A percentile compares a stretch with the other conserved stretches of the same genome.
Conservation (phyloP, 2,888 invertebrate genomes). For the Saturnia japonica region DNA sequence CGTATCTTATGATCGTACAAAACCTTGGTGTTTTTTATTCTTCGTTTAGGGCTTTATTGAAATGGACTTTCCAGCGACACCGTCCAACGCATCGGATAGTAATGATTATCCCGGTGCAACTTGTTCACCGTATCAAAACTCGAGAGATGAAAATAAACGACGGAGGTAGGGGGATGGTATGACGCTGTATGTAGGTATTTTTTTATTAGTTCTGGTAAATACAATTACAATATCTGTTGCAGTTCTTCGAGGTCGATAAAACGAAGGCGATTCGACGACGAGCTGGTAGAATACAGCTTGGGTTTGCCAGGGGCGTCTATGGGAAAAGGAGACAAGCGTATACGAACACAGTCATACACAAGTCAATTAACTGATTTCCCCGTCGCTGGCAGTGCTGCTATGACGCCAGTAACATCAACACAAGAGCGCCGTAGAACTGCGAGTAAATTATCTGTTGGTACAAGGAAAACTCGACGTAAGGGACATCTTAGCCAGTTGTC, state of each 20-base stretch:
- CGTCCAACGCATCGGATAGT: constrained; percentile 68
- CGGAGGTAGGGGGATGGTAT: constrained; percentile 59
- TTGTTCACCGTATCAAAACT: constrained; percentile 58
- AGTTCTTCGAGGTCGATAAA: constrained; percentile 97
- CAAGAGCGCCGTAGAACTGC: constrained; percentile 60
- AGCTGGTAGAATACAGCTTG: constrained; percentile 95
- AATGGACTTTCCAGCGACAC: constrained; percentile 72
- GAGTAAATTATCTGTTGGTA: constrained; percentile 68
- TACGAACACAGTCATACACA: constrained; percentile 76
- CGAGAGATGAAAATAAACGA: constrained; percentile 73
- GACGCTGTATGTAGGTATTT: not conserved
- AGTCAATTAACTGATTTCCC: constrained; percentile 78
- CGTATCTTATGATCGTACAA: not conserved
- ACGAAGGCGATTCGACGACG: constrained; percentile 97
- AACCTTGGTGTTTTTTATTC: not conserved
- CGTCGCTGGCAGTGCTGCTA: constrained; percentile 43
- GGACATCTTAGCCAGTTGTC: constrained; percentile 86
- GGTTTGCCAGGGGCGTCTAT: constrained; percentile 83
- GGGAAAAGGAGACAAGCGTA: constrained; percentile 72
- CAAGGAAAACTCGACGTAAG: constrained; percentile 81
- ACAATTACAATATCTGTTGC: constrained; percentile 40
- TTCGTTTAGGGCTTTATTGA: not conserved
- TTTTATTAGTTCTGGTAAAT: not conserved
- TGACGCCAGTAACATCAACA: constrained; percentile 48
- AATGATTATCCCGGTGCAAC: constrained; percentile 67